A percentile compares a stretch with the other conserved stretches of the same genome.
phyloP scores from a whole-genome alignment of 2,888 invertebrate species.

The Xanthostigma xanthostigma region DNA sequence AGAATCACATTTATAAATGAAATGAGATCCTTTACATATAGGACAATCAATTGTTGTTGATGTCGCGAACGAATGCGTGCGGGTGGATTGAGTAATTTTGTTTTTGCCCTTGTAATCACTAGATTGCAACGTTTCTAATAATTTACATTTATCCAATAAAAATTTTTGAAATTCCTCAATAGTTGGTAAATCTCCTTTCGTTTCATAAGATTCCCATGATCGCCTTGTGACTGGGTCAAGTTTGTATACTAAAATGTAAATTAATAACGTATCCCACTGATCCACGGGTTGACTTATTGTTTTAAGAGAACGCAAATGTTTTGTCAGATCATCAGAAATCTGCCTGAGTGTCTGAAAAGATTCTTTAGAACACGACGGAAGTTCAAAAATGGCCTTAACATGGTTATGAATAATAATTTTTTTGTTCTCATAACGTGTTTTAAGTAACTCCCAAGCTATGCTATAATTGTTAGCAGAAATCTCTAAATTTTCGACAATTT shows the following conservation, averaged over 20 bases:
- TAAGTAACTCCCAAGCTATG: neutral
- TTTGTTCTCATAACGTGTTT: neutral
- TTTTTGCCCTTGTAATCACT: neutral
- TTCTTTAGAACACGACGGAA: neutral
- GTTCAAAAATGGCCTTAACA: neutral
- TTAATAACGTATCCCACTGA: too few species aligned
- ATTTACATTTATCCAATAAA: neutral
- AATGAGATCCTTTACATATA: too few species aligned
- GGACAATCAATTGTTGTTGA: too few species aligned
- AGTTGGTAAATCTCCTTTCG: too few species aligned
- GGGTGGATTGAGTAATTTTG: too few species aligned
- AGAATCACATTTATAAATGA: too few species aligned
- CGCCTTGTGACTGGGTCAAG: too few species aligned
- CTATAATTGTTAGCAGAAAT: neutral
- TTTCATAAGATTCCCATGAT: too few species aligned
- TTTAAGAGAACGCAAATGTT: neutral
- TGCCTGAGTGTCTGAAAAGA: too few species aligned
- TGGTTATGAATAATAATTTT: neutral
- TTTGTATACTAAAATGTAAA: too few species aligned
- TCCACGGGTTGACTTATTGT: neutral
- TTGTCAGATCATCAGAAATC: neutral
- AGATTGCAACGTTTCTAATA: neutral
- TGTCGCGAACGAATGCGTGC: too few species aligned
- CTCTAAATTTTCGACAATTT: neutral
- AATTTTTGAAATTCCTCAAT: neutral